Conservation (phyloP, 2,888 invertebrate species). For the Ophion ventricosus region DNA sequence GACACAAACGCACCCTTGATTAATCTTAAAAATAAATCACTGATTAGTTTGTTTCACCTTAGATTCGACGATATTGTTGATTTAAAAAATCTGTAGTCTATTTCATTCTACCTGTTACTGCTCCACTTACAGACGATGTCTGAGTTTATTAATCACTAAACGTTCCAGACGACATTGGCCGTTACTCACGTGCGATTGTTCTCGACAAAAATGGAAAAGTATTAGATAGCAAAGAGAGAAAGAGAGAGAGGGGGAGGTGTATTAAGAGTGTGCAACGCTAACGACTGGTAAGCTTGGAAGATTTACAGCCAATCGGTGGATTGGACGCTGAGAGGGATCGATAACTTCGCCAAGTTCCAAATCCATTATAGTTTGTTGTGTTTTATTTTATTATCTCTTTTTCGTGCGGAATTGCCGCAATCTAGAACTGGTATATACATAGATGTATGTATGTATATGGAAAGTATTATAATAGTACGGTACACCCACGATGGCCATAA, state of each 20-base stretch:
- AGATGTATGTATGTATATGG: constrained; percentile 1
- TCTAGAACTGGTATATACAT: constrained; percentile 29
- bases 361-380: constrained; percentile 65
- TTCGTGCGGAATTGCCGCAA: constrained; percentile 62
- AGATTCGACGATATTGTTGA: background rate
- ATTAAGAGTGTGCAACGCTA: constrained; percentile 72
- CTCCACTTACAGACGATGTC: background rate
- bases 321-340: constrained; percentile 69
- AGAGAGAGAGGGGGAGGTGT: constrained; percentile 27
- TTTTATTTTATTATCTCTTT: constrained; percentile 76
- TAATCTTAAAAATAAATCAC: background rate
- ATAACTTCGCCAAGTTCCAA: constrained; percentile 51
- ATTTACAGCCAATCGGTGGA: constrained; percentile 80
- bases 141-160: constrained; percentile 28
- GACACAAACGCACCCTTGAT: background rate
- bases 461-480: constrained; percentile 67
- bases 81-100: background rate
- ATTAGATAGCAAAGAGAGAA: constrained; percentile 47
- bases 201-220: constrained; percentile 56
- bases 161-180: background rate
- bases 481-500: constrained; percentile 77
- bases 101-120: background rate
- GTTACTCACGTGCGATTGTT: constrained; percentile 29
- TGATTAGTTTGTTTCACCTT: background rate
- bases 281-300: constrained; percentile 68